Conservation (phyloP, 2,888 invertebrate species). For the Chrysodeixis includens region DNA sequence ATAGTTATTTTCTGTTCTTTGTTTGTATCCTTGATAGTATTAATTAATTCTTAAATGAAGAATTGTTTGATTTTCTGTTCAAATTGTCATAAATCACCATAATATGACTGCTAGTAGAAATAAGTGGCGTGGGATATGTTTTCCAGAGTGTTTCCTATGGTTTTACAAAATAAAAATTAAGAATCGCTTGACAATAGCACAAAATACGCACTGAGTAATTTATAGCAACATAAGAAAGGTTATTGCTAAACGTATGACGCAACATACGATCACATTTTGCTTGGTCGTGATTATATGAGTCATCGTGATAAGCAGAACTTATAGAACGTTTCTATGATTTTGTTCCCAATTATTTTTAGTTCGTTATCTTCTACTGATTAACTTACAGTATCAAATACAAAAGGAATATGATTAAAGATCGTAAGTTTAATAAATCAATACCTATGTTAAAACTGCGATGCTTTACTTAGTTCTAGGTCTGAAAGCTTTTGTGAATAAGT, state of each 20-base stretch:
- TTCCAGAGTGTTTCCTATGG: slow-evolving; percentile 10
- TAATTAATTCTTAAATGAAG: neutral
- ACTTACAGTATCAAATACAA: neutral
- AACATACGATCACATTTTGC: neutral
- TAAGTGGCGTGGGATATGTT: slow-evolving; percentile 8
- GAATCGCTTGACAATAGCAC: neutral
- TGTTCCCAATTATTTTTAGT: neutral
- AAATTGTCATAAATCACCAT: slow-evolving; percentile 4
- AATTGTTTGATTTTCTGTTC: slow-evolving; percentile 22
- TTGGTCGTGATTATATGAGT: neutral
- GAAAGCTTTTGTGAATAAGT: neutral
- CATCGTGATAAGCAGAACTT: neutral
- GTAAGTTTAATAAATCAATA: neutral
- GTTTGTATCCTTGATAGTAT: neutral
- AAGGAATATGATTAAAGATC: neutral
- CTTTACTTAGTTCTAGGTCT: neutral
- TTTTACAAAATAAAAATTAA: slow-evolving; percentile 5
- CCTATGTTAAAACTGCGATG: neutral
- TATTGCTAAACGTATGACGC: neutral
- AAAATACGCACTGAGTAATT: neutral
- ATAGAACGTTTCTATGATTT: neutral
- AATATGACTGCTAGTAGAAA: slow-evolving; percentile 11
- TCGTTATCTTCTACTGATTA: neutral
- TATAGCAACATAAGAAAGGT: neutral
- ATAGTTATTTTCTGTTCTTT: neutral